These are phyloP conservation scores for Pholis gunnellus DNA, from an alignment of 2,113 vertebrate genomes.

Conservation along the genomic window DNA sequence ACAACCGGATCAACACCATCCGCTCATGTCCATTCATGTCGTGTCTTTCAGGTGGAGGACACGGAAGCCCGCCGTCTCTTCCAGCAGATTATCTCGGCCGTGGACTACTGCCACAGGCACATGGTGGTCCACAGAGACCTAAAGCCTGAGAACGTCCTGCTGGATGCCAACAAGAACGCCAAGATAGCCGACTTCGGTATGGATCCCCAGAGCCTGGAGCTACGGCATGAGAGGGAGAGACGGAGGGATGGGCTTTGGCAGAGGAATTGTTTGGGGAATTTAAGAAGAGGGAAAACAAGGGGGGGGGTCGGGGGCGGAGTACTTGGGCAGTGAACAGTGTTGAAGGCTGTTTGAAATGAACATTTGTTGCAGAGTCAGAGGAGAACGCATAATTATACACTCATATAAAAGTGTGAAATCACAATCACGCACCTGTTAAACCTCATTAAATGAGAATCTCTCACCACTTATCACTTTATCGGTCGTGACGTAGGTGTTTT, in stretches of 20 bases:
- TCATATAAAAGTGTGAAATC: constrained; percentile 20
- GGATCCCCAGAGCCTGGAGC: constrained; percentile 40
- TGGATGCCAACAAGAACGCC: constrained; percentile 96
- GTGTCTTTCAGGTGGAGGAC: constrained; percentile 91
- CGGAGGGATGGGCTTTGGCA: not conserved
- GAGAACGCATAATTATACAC: not conserved
- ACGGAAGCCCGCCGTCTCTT: constrained; percentile 95
- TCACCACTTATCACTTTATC: no score
- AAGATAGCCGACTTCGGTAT: constrained; percentile 99
- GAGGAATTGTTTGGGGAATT: not conserved
- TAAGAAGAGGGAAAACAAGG: not conserved
- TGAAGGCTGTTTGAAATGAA: no score
- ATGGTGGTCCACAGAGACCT: constrained; percentile 99
- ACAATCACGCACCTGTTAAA: constrained; percentile 7
- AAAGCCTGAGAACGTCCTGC: constrained; percentile 97
- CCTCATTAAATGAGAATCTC: constrained; percentile 19
- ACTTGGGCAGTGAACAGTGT: no score
- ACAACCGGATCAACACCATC: no score
- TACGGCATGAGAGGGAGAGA: not conserved
- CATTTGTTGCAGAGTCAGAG: not conserved
- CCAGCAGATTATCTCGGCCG: constrained; percentile 98
- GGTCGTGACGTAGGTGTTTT: no score
- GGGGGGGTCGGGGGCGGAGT: not conserved
- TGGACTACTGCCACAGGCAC: constrained; percentile 98
- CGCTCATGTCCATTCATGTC: no score